Base-by-base conservation (phyloP, 1,140 invertebrate species). In the Formica selysi region DNA sequence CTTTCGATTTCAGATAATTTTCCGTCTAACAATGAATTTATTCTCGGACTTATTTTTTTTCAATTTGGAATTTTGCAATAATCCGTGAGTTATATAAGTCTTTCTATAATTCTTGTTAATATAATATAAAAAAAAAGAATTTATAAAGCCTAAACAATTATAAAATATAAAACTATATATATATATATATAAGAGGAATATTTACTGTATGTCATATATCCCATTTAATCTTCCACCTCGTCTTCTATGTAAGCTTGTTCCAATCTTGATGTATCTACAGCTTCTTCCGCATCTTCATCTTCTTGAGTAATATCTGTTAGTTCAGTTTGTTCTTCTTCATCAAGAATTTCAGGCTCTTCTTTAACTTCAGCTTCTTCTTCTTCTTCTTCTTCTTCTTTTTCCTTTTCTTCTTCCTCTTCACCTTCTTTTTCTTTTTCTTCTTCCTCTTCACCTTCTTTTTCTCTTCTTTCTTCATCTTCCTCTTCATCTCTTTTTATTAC, bases 51-150 rank as follows among this genome's bases (percentile, higher is more conserved):
- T 48, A 16, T 48, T 16, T 38, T 73, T 26, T 41, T 7, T 61
- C 32, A 54, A 54, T 59, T 16, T 64, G 22, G 48, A 57, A 65
- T 68, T 68, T 85, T 38, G 97, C 98, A 0, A 76, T 57, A 68
- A 67, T 79, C 26, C 32, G 44, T 80, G 44, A 48, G 3, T 13
- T 4, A 16, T 48, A 48, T 3, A 48, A 48, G 13, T 48, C 44
- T 48, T 48, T 48, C 44, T 3, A 48, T 48, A 48, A 48, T 86
- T 36, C 78, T 65, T 78, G 13, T 48, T 62, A 44, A 32, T 67
- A 51, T 6, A 36, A 51, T 48, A 26, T 16, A 1, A 61, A 44
- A 11, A 41, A 41, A 54, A 13, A 29, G 3, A 67, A 26, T 74
- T 32, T 54, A 38, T 29, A 76, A 74, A 86, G 13, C 22, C 13